Conservation (phyloP, 2,797 vertebrate species). For the Chromis chromis region DNA sequence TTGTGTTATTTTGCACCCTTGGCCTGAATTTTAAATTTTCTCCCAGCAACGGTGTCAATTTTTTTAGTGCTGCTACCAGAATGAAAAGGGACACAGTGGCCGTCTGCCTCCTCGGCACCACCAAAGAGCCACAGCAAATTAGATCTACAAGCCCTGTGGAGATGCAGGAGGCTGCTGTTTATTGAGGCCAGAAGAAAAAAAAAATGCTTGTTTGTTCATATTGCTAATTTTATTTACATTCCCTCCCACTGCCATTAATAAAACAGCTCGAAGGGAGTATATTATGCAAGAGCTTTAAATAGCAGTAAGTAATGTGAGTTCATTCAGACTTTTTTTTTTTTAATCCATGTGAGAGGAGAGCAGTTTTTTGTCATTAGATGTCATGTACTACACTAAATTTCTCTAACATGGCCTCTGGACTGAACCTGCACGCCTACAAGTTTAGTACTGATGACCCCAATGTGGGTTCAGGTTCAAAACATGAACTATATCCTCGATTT, state of each 20-base stretch:
- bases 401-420: slow-evolving; percentile 1
- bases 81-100: slow-evolving; percentile 27
- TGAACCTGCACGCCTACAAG: not conserved
- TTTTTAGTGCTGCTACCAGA: slow-evolving; percentile 19
- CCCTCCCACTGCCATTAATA: slow-evolving; percentile 31
- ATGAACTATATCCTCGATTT: slow-evolving; percentile 24
- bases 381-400: not conserved
- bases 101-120: slow-evolving; percentile 10
- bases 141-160: slow-evolving; percentile 30
- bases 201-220: slow-evolving; percentile 38
- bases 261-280: slow-evolving; percentile 31
- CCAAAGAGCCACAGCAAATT: slow-evolving; percentile 41
- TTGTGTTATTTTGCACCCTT: slow-evolving; percentile 58
- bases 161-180: slow-evolving; percentile 32
- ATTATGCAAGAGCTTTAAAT: slow-evolving; percentile 43
- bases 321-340: slow-evolving; percentile 21
- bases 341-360: not conserved
- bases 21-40: slow-evolving; percentile 39
- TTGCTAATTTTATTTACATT: slow-evolving; percentile 59
- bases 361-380: slow-evolving; percentile 19
- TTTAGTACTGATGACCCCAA: not conserved
- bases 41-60: slow-evolving; percentile 37
- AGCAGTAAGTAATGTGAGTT: slow-evolving; percentile 12
- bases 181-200: slow-evolving; percentile 18
- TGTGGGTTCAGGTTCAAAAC: not conserved